These are phyloP conservation scores for Aphis gossypii DNA, from an alignment of 1,140 invertebrate genomes.

Conservation along the genomic window DNA sequence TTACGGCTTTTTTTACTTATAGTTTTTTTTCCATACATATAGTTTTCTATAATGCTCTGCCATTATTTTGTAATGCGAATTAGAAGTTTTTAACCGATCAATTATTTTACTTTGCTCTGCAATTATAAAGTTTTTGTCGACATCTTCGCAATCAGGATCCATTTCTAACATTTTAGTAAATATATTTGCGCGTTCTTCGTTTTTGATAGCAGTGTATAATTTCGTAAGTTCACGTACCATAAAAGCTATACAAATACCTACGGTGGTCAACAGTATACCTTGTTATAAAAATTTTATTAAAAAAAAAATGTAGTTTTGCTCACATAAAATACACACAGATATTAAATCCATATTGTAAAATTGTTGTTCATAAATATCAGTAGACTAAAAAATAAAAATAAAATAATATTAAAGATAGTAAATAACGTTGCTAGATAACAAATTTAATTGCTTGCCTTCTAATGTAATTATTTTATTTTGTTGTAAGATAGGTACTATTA, in stretches of 20 bases:
- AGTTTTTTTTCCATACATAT: neutral
- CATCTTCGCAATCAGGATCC: neutral
- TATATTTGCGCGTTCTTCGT: neutral
- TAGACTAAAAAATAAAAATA: neutral
- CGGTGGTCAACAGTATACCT: neutral
- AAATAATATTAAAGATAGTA: neutral
- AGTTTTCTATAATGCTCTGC: neutral
- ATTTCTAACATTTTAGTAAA: neutral
- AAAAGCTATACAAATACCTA: neutral
- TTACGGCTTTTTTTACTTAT: neutral
- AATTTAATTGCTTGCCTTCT: neutral
- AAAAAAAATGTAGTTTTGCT: neutral
- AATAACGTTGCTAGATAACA: neutral
- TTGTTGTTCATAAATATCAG: neutral
- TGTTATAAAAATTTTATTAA: neutral
- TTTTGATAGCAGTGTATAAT: neutral
- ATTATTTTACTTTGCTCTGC: neutral
- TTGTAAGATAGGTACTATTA: neutral
- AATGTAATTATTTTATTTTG: neutral
- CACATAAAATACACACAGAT: neutral
- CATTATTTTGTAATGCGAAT: neutral
- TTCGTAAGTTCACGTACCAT: neutral
- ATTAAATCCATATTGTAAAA: neutral
- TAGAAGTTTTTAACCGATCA: neutral
- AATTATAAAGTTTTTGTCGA: neutral